Evolutionary conservation across 2,888 invertebrate species (phyloP).

Genomic region (Caenorhabditis drosophilae): DNA sequence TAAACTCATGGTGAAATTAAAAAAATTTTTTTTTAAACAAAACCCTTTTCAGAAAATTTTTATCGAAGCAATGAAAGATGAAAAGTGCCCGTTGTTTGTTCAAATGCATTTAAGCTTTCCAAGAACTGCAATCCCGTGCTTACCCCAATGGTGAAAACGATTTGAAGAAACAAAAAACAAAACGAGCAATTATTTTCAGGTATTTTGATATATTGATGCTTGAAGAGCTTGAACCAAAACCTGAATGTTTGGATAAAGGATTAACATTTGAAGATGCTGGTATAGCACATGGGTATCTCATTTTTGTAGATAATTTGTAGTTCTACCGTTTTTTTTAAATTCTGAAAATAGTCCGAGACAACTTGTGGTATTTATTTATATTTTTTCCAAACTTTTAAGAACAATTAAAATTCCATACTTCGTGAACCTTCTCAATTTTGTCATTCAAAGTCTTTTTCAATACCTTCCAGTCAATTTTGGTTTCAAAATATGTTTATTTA

Average conservation of each 20-base stretch:
- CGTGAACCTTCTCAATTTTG: too few species aligned
- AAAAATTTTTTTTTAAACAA: neutral
- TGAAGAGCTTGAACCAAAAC: constrained; percentile 30
- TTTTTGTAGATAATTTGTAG: constrained; percentile 22
- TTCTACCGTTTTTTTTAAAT: too few species aligned
- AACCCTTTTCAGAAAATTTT: constrained; percentile 14
- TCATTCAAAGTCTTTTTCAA: too few species aligned
- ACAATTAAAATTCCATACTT: too few species aligned
- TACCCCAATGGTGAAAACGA: constrained; percentile 16
- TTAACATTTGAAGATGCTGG: constrained; percentile 22
- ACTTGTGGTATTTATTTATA: too few species aligned
- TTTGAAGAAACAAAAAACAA: neutral
- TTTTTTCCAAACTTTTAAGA: too few species aligned
- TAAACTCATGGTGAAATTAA: constrained; percentile 4
- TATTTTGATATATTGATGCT: constrained; percentile 18
- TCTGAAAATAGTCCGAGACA: too few species aligned
- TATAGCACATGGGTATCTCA: constrained; percentile 23
- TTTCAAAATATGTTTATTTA: too few species aligned
- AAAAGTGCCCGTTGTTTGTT: constrained; percentile 24
- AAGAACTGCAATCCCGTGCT: constrained; percentile 15
- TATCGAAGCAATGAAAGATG: constrained; percentile 16
- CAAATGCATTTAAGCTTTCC: constrained; percentile 39
- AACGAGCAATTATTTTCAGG: neutral
- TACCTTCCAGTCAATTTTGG: too few species aligned
- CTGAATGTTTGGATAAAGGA: constrained; percentile 13